Conservation (phyloP, 2,797 vertebrate species). For the Varecia variegata region DNA sequence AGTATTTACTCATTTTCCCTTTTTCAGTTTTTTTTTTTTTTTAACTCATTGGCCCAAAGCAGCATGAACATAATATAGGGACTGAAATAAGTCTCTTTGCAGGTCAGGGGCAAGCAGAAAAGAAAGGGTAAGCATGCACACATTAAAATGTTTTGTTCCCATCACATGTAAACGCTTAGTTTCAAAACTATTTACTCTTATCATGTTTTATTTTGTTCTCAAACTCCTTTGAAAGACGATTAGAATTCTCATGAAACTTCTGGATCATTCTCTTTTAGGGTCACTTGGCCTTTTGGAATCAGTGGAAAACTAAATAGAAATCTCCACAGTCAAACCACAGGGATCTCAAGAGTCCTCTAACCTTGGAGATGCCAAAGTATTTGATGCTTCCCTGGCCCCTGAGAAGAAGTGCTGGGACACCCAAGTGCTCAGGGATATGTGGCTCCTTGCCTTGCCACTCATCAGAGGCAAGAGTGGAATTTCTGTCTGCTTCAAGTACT, state of each 20-base stretch:
- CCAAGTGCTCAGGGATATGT: rapidly evolving
- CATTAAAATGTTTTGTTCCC: neutral
- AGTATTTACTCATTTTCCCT: neutral
- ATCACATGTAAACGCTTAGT: neutral
- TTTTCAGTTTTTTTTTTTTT: neutral
- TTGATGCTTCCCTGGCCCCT: neutral
- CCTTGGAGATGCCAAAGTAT: neutral
- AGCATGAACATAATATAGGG: neutral
- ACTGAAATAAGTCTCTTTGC: neutral
- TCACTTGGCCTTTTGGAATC: neutral
- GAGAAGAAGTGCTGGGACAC: neutral
- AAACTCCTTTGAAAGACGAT: neutral
- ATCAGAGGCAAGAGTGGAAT: neutral
- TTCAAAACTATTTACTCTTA: neutral
- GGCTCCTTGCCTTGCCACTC: neutral
- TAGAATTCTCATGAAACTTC: neutral
- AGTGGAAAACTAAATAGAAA: neutral
- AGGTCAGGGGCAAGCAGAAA: neutral
- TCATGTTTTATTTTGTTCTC: conserved; percentile 17
- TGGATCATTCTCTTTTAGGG: neutral
- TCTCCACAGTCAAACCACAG: neutral
- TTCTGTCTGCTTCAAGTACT: neutral
- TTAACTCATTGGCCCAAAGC: neutral
- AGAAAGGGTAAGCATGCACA: neutral
- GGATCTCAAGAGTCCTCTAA: neutral